Conservation (phyloP, 92 coral and sea anemone genomes). For the Zoanthus sansibaricus region DNA sequence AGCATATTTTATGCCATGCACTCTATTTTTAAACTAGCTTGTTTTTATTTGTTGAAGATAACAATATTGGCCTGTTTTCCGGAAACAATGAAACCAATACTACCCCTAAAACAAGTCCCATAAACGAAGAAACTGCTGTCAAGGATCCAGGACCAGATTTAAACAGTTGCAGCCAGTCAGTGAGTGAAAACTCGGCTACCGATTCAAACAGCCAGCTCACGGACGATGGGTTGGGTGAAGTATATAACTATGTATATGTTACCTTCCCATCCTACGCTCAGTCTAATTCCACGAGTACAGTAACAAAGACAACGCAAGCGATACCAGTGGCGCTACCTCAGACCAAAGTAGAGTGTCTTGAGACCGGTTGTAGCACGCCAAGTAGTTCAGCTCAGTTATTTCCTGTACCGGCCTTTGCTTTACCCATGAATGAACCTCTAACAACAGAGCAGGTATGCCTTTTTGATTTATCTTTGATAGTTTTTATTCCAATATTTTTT, state of each 20-base stretch:
- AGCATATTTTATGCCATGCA: too few relatives aligned
- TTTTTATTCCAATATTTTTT: too few relatives aligned
- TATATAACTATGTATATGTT: constrained; percentile 31
- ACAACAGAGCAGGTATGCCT: constrained; percentile 30
- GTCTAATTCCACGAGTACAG: constrained; percentile 25
- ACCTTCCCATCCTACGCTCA: constrained; percentile 30
- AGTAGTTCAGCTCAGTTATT: constrained; percentile 16
- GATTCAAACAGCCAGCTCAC: constrained; percentile 41
- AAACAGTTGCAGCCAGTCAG: constrained; percentile 35
- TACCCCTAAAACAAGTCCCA: background rate
- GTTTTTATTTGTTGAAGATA: constrained; percentile 16
- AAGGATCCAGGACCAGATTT: constrained; percentile 22
- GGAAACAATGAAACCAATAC: constrained; percentile 20
- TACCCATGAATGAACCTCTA: constrained; percentile 26
- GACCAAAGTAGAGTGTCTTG: constrained; percentile 42
- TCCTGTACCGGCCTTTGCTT: constrained; percentile 42
- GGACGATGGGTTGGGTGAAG: constrained; percentile 28
- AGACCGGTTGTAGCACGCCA: constrained; percentile 38
- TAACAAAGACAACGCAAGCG: constrained; percentile 27
- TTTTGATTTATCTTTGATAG: too few relatives aligned
- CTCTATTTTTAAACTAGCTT: too few relatives aligned
- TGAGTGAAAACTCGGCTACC: constrained; percentile 25
- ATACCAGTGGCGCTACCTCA: constrained; percentile 30
- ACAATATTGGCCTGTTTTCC: constrained; percentile 24
- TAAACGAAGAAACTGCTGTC: constrained; percentile 17